Conservation (phyloP, 1,140 invertebrate genomes). For the Dysdera silvatica region DNA sequence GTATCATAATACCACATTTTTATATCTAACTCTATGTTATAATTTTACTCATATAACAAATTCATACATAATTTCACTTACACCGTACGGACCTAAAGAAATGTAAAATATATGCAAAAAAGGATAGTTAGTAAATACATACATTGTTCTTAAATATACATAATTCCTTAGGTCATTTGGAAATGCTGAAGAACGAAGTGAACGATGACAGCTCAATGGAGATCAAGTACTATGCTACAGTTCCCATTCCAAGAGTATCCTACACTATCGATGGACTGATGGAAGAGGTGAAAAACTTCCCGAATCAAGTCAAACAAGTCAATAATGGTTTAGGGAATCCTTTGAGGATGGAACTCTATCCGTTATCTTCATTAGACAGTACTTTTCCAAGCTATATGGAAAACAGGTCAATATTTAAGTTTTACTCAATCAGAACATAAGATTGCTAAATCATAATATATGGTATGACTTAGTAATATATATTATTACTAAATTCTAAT, state of each 20-base stretch:
- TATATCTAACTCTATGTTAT: background rate
- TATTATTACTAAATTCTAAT: too few species aligned
- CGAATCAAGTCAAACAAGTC: slow-evolving; percentile 11
- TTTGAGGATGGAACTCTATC: slow-evolving; percentile 21
- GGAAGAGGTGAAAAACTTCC: slow-evolving; percentile 14
- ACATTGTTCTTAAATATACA: too few species aligned
- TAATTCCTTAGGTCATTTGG: slow-evolving; percentile 11
- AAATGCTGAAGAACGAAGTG: background rate
- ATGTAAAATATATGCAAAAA: too few species aligned
- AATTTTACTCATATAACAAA: background rate
- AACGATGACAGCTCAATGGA: slow-evolving; percentile 13
- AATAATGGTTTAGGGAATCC: slow-evolving; percentile 18
- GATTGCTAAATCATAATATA: too few species aligned
- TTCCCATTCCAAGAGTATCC: background rate
- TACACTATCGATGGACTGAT: slow-evolving; percentile 17
- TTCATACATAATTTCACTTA: background rate
- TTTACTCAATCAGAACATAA: too few species aligned
- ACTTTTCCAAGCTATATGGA: slow-evolving; percentile 2
- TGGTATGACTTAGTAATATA: too few species aligned
- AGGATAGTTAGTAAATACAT: too few species aligned
- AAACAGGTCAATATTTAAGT: slow-evolving; percentile 18
- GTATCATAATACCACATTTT: background rate
- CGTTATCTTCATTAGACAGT: background rate
- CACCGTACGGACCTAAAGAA: too few species aligned
- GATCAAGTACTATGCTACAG: slow-evolving; percentile 15